Percentiles rank a stretch among this genome's conserved stretches.
These are phyloP conservation scores for Cantharis nigra DNA, from an alignment of 2,888 invertebrate genomes.

Conservation along the genomic window DNA sequence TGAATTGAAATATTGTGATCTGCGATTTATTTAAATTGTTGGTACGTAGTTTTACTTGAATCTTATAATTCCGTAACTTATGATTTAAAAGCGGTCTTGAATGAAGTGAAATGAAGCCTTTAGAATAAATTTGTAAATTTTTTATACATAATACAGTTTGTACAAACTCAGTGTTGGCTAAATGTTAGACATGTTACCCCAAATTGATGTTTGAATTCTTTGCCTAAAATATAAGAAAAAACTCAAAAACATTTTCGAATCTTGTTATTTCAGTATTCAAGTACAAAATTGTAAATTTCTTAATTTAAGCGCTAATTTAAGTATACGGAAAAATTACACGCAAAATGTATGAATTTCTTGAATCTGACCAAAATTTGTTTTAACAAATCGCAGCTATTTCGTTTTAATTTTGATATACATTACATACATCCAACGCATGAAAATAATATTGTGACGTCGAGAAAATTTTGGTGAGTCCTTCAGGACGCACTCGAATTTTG, in stretches of 20 bases:
- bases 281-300: slow-evolving; percentile 24
- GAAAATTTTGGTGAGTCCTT: not conserved
- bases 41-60: not conserved
- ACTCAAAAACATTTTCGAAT: slow-evolving; percentile 16
- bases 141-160: slow-evolving; percentile 36
- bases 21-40: slow-evolving; percentile 2
- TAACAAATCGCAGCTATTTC: not conserved
- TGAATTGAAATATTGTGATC: slow-evolving; percentile 21
- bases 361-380: not conserved
- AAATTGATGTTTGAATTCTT: slow-evolving; percentile 30
- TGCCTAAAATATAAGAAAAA: slow-evolving; percentile 14
- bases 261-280: slow-evolving; percentile 17
- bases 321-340: slow-evolving; percentile 28
- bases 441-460: not conserved
- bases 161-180: slow-evolving; percentile 43
- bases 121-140: slow-evolving; percentile 33
- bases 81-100: slow-evolving; percentile 45
- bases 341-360: slow-evolving; percentile 8
- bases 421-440: not conserved
- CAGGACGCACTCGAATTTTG: not conserved
- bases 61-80: not conserved
- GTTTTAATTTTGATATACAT: not conserved
- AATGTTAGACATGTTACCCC: slow-evolving; percentile 27
- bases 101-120: slow-evolving; percentile 33
- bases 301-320: slow-evolving; percentile 24